These are phyloP conservation scores for Arctia plantaginis DNA, from an alignment of 2,888 invertebrate species.

Conservation along the genomic window DNA sequence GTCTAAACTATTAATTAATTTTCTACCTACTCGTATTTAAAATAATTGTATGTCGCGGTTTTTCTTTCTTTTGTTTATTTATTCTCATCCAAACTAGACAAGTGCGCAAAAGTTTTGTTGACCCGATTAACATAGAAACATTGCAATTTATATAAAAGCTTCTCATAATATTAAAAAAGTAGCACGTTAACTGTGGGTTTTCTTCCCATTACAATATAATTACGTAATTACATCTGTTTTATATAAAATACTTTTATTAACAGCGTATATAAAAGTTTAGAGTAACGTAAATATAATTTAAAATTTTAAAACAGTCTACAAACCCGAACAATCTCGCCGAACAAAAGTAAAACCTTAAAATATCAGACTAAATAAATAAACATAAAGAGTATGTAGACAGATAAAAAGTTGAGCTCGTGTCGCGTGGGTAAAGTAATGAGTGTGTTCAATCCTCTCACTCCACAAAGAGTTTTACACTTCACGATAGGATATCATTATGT, in stretches of 20 bases:
- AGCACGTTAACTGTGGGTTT: too few species aligned
- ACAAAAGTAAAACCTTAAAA: conserved; percentile 14
- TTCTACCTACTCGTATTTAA: too few species aligned
- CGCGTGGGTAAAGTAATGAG: conserved; percentile 37
- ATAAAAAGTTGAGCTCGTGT: conserved; percentile 33
- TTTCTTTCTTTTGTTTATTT: too few species aligned
- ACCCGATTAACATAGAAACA: too few species aligned
- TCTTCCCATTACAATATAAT: too few species aligned
- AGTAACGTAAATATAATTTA: not conserved
- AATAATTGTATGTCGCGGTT: too few species aligned
- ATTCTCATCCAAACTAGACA: too few species aligned
- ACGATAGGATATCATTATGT: not conserved
- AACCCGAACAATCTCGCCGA: not conserved
- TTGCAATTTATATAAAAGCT: too few species aligned
- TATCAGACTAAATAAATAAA: conserved; percentile 25
- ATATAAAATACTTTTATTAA: not conserved
- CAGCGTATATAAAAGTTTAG: not conserved
- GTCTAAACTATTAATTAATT: too few species aligned
- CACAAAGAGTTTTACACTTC: not conserved
- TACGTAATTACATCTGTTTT: not conserved
- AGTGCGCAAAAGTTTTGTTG: too few species aligned
- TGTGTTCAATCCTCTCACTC: conserved; percentile 34
- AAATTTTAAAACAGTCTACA: not conserved
- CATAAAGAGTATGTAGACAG: conserved; percentile 33
- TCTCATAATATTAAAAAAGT: too few species aligned